A percentile compares a stretch with the other conserved stretches of the same genome.
Conservation (phyloP, 2,113 vertebrate genomes). For the Suncus etruscus region DNA sequence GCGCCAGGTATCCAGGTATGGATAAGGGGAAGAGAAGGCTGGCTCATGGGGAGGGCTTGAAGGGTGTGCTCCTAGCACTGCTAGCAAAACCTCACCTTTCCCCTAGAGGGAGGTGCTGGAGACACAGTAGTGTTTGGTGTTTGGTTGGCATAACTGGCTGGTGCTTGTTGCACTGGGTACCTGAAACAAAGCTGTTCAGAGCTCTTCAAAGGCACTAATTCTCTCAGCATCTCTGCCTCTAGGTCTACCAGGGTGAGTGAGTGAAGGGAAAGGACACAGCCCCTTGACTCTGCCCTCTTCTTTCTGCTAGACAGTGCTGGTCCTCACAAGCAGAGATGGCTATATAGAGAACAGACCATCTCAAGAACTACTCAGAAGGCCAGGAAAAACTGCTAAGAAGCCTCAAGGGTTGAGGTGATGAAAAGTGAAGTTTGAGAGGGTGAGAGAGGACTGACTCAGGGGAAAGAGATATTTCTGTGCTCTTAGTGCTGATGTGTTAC, state of each 20-base stretch:
- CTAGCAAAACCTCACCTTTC: conserved; percentile 13
- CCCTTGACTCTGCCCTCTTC: conserved; percentile 16
- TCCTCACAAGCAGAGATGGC: conserved; percentile 51
- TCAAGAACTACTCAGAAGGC: neutral
- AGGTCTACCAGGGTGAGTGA: conserved; percentile 43
- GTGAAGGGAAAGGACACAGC: conserved; percentile 39
- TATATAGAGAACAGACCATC: conserved; percentile 20
- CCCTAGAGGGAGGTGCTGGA: conserved; percentile 42
- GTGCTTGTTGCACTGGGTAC: conserved; percentile 42
- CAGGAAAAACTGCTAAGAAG: conserved; percentile 30
- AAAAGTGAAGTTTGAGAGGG: conserved; percentile 27
- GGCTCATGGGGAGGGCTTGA: conserved; percentile 1
- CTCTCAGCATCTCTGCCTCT: conserved; percentile 63
- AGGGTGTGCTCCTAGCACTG: neutral
- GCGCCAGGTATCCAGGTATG: conserved; percentile 32
- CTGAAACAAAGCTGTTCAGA: conserved; percentile 57
- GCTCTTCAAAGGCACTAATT: conserved; percentile 70
- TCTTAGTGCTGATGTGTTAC: conserved; percentile 29
- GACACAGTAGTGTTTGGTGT: conserved; percentile 2
- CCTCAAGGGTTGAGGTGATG: neutral
- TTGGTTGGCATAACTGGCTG: conserved; percentile 3
- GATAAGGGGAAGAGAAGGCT: neutral
- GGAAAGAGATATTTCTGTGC: conserved; percentile 36
- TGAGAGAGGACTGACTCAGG: neutral
- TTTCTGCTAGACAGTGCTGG: conserved; percentile 44